Base-by-base conservation (phyloP, 2,888 invertebrate genomes). In the Limulus polyphemus region DNA sequence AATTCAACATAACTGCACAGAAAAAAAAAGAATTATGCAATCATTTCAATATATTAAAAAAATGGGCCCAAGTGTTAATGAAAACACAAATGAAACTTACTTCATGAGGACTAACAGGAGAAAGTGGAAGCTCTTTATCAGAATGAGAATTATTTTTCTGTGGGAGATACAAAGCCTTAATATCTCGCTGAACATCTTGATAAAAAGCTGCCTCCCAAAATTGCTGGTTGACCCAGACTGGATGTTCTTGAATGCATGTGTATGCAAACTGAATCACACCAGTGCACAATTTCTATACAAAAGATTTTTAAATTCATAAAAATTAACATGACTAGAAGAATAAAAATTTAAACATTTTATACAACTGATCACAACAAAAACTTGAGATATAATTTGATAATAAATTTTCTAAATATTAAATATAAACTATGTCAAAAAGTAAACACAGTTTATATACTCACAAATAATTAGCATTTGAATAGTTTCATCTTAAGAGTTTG, bases 131-230 rank as follows among this genome's bases (percentile, higher is more conserved):
- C 55, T 78, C 77, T 49, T 78, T 77, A 54, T 68, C 61, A 16
- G 17, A 16, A 17, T 47, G 14, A 11, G 47, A 32, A 47, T 47
- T 47, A 49, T 50, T 52, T 10, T 60, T 58, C 47, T 57, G 61
- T 56, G 59, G 61, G 47, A 49, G 32, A 76, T 97, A 97, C 60
- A 97, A 77, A 51, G 91, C 87, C 74, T 91, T 89, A 69, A 98
- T 87, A 75, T 95, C 91, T 65, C 88, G 85, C 76, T 98, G 94
- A 0, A 97, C 95, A 75, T 97, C 97, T 74, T 88, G 87, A 76
- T 92, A 95, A 78, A 92, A 97, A 0, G 94, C 87, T 47, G 92
- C 89, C 79, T 97, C 95, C 97, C 95, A 97, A 77, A 98, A 97
- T 78, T 92, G 90, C 74, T 90, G 88, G 75, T 92, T 97, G 66